phyloP scores from a whole-genome alignment of 2,113 vertebrate species.

The Nesoenas mayeri region DNA sequence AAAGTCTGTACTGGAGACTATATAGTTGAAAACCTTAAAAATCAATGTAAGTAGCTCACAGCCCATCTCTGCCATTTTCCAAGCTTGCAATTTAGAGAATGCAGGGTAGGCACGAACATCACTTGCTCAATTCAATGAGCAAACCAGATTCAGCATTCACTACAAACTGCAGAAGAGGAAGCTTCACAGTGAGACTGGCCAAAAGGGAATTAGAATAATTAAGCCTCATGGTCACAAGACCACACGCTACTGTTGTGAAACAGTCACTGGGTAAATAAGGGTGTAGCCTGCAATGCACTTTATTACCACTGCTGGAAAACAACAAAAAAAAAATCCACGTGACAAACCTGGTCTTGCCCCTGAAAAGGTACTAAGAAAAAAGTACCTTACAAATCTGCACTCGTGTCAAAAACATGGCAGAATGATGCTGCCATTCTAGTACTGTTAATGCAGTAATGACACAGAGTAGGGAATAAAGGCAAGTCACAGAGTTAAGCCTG shows the following conservation, averaged over 20 bases:
- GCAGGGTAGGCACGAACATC: background rate
- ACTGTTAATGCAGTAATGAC: background rate
- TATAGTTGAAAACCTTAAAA: background rate
- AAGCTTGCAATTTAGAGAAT: background rate
- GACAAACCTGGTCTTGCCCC: background rate
- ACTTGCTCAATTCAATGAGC: background rate
- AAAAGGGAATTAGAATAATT: constrained; percentile 8
- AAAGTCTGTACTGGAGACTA: background rate
- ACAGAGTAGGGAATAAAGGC: background rate
- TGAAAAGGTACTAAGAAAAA: background rate
- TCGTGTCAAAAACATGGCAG: background rate
- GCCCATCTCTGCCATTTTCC: background rate
- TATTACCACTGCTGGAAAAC: background rate
- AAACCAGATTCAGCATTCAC: constrained; percentile 7
- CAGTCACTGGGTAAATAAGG: constrained; percentile 27
- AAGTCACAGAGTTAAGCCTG: background rate
- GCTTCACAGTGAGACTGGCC: background rate
- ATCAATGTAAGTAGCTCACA: background rate
- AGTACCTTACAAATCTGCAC: background rate
- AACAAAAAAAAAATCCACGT: background rate
- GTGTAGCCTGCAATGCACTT: background rate
- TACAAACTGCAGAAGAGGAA: constrained; percentile 14
- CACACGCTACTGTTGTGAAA: background rate
- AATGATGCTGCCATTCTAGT: background rate
- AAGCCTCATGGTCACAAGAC: constrained; percentile 26